Evolutionary conservation across 2,888 invertebrate genomes (phyloP).

Genomic region (Tanytarsus gracilentus): DNA sequence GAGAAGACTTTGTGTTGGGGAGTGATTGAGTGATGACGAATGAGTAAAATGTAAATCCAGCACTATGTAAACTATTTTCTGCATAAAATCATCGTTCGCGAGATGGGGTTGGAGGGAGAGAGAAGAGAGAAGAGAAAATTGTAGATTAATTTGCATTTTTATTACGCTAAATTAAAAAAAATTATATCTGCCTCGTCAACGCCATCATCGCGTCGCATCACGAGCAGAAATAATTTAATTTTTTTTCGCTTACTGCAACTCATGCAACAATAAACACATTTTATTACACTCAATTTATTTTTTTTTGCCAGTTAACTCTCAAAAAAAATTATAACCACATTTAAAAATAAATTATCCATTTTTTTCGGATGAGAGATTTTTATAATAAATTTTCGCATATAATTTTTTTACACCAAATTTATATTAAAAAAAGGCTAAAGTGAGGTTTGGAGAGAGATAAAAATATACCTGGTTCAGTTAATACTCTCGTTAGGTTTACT

Average conservation of each 20-base stretch:
- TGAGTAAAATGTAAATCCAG: no score
- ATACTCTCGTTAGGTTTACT: no score
- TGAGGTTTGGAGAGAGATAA: neutral
- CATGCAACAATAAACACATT: neutral
- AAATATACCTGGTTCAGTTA: neutral
- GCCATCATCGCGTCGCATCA: neutral
- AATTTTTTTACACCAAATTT: neutral
- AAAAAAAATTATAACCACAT: no score
- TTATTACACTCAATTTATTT: slow-evolving; percentile 1
- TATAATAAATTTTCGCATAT: neutral
- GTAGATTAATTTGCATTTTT: slow-evolving; percentile 4
- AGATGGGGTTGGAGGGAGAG: neutral
- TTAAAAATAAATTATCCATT: neutral
- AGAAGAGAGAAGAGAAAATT: neutral
- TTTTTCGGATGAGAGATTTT: slow-evolving; percentile 3
- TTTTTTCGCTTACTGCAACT: no score
- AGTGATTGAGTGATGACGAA: no score
- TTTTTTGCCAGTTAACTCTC: no score
- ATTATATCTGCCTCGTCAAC: neutral
- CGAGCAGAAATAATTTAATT: no score
- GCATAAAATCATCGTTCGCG: neutral
- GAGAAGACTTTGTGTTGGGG: no score
- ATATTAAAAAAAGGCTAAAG: neutral
- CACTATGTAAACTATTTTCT: slow-evolving; percentile 1
- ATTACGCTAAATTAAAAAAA: neutral